A percentile compares a stretch with the other conserved stretches of the same genome.
Evolutionary conservation across 2,797 vertebrate species (phyloP).

Genomic region (Aphelocoma californica): DNA sequence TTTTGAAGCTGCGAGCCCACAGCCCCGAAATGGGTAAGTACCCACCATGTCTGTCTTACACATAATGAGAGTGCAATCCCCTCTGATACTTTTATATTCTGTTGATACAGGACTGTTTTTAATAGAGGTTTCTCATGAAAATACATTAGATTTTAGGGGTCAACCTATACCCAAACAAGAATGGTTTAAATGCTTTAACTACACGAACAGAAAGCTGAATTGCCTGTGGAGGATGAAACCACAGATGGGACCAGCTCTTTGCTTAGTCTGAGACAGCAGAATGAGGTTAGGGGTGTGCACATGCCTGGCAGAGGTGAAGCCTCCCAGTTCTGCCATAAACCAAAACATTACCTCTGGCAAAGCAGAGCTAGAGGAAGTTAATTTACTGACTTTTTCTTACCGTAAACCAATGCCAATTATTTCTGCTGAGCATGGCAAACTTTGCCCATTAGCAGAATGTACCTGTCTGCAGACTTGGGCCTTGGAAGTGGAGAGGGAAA

Average conservation of each 20-base stretch:
- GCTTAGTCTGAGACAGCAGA: background rate
- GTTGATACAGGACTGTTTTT: background rate
- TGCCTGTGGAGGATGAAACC: background rate
- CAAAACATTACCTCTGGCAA: background rate
- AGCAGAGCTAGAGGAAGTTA: background rate
- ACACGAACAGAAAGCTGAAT: background rate
- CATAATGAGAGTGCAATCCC: accelerated
- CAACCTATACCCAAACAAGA: background rate
- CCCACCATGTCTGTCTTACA: background rate
- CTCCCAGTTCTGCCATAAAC: background rate
- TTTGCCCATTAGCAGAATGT: background rate
- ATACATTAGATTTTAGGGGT: background rate
- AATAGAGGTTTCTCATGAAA: background rate
- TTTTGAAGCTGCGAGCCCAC: background rate
- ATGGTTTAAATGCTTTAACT: background rate
- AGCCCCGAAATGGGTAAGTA: constrained; percentile 58
- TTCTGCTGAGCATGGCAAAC: background rate
- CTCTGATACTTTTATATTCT: background rate
- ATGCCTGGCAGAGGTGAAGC: background rate
- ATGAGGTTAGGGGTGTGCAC: background rate
- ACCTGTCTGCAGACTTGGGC: background rate
- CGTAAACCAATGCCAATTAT: background rate
- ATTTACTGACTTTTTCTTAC: background rate
- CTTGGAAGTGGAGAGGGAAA: background rate
- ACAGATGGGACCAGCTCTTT: background rate